phyloP scores from a whole-genome alignment of 2,113 vertebrate genomes.

The Limnothrissa miodon region DNA sequence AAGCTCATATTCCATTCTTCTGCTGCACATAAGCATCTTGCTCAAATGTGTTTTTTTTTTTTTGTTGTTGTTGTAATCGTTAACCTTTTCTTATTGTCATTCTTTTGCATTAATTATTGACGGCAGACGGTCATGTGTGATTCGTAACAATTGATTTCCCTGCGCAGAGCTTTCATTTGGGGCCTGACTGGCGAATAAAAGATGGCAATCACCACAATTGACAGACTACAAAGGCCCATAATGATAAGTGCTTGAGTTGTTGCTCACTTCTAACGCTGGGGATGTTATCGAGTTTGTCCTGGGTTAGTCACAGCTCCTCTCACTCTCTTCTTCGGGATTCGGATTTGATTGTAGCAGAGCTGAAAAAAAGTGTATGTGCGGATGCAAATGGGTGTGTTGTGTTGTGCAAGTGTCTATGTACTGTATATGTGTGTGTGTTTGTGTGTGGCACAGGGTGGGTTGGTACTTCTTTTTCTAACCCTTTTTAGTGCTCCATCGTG shows the following conservation, averaged over 20 bases:
- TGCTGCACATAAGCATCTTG: not conserved
- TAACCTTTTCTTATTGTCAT: not conserved
- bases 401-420: not conserved
- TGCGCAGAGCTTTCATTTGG: not conserved
- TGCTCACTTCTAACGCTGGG: not conserved
- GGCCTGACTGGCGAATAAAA: not conserved
- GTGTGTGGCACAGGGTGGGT: not conserved
- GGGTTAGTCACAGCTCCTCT: not conserved
- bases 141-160: not conserved
- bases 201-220: not conserved
- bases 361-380: not conserved
- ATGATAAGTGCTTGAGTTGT: not conserved
- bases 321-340: not conserved
- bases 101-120: constrained; percentile 5
- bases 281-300: not conserved
- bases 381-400: too few relatives aligned
- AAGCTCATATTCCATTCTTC: not conserved
- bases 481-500: not conserved
- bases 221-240: not conserved
- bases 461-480: not conserved
- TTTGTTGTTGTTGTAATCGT: too few relatives aligned
- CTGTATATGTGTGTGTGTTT: not conserved
- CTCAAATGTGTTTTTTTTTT: not conserved
- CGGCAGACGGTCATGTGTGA: not conserved
- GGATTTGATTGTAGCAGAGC: not conserved